Conservation (phyloP, 1,140 invertebrate genomes). For the Cherax quadricarinatus region DNA sequence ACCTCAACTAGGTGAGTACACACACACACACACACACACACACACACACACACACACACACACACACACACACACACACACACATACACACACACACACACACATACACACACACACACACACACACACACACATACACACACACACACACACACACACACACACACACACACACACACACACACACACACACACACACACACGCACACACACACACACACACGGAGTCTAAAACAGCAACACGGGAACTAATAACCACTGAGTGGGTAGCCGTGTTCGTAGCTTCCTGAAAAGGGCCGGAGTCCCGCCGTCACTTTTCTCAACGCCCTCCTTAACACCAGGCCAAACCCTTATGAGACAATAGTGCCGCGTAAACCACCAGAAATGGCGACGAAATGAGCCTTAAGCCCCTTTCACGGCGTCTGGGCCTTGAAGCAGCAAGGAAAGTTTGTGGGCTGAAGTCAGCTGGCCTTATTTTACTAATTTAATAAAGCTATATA, state of each 20-base stretch:
- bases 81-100: too few species aligned
- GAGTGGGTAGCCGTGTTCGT: slow-evolving; percentile 27
- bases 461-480: background rate
- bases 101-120: too few species aligned
- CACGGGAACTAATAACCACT: background rate
- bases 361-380: slow-evolving; percentile 31
- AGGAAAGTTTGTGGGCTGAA: background rate
- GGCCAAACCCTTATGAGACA: slow-evolving; percentile 40
- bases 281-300: background rate
- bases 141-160: too few species aligned
- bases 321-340: slow-evolving; percentile 26
- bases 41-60: too few species aligned
- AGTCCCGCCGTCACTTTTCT: slow-evolving; percentile 22
- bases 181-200: too few species aligned
- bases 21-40: background rate
- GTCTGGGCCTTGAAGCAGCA: background rate
- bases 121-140: too few species aligned
- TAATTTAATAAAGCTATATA: too few species aligned
- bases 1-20: too few species aligned
- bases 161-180: too few species aligned
- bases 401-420: background rate
- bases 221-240: too few species aligned
- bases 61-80: too few species aligned
- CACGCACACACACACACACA: background rate
- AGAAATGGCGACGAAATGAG: slow-evolving; percentile 25